phyloP scores from a whole-genome alignment of 2,113 vertebrate species.

The Nerophis lumbriciformis region DNA sequence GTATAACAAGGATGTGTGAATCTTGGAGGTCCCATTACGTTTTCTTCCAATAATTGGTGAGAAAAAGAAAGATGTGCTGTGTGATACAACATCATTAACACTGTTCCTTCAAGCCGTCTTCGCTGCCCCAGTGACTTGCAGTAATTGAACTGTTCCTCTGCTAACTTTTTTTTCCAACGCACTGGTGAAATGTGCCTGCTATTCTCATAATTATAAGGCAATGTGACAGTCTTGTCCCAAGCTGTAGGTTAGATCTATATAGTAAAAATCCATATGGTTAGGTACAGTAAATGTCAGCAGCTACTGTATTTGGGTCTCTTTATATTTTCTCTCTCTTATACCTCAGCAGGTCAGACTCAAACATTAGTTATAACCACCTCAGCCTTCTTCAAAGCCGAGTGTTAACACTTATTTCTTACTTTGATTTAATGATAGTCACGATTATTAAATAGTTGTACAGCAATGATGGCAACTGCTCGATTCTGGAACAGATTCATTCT shows the following conservation, averaged over 20 bases:
- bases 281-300: conserved; percentile 19
- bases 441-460: no score
- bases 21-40: conserved; percentile 27
- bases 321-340: no score
- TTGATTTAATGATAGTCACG: no score
- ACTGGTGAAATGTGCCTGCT: conserved; percentile 41
- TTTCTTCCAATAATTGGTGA: conserved; percentile 44
- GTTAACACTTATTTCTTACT: no score
- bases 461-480: no score
- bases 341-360: no score
- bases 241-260: conserved; percentile 25
- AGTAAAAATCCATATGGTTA: conserved; percentile 16
- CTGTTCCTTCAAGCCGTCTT: conserved; percentile 38
- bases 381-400: no score
- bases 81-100: conserved; percentile 48
- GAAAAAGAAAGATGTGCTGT: conserved; percentile 19
- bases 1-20: conserved; percentile 20
- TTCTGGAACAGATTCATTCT: no score
- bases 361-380: no score
- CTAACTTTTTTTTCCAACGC: conserved; percentile 31
- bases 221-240: conserved; percentile 19
- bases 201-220: conserved; percentile 49
- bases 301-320: no score
- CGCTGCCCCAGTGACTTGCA: conserved; percentile 36
- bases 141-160: conserved; percentile 52